These are phyloP conservation scores for Thecophora atra DNA, from an alignment of 2,888 invertebrate genomes.

Conservation along the genomic window DNA sequence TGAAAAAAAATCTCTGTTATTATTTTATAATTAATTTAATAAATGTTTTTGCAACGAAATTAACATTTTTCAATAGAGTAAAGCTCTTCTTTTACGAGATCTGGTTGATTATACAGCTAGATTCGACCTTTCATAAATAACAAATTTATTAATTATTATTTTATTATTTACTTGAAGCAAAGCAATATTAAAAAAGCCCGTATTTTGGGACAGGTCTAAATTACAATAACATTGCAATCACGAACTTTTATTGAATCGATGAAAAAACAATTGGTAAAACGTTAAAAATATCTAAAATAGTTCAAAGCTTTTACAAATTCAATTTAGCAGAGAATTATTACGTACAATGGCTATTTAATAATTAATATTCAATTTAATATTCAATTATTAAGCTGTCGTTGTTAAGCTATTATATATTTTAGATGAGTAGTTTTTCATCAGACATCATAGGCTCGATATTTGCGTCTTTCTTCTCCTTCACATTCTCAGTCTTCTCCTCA, in stretches of 20 bases:
- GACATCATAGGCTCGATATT: conserved; percentile 48
- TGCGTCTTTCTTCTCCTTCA: conserved; percentile 46
- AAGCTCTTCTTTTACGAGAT: background rate
- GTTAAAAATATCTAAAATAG: background rate
- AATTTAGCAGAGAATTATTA: no score
- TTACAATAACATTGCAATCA: background rate
- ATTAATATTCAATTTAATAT: no score
- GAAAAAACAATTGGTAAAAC: background rate
- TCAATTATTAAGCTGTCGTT: no score
- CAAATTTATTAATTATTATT: background rate
- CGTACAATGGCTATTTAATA: no score
- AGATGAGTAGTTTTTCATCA: conserved; percentile 48
- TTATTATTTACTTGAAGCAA: background rate
- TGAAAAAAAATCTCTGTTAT: no score
- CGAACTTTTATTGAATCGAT: background rate
- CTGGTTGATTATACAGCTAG: background rate
- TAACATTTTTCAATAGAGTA: background rate
- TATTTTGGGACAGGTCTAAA: background rate
- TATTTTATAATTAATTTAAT: no score
- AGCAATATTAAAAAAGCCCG: background rate
- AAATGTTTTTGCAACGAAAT: no score
- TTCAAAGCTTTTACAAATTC: no score
- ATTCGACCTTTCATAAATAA: background rate
- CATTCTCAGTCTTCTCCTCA: conserved; percentile 48
- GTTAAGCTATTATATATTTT: conserved; percentile 31